Evolutionary conservation across 2,113 vertebrate genomes (phyloP), one percentile per base, ranked within the genome.

Genomic region (Camelus dromedarius): DNA sequence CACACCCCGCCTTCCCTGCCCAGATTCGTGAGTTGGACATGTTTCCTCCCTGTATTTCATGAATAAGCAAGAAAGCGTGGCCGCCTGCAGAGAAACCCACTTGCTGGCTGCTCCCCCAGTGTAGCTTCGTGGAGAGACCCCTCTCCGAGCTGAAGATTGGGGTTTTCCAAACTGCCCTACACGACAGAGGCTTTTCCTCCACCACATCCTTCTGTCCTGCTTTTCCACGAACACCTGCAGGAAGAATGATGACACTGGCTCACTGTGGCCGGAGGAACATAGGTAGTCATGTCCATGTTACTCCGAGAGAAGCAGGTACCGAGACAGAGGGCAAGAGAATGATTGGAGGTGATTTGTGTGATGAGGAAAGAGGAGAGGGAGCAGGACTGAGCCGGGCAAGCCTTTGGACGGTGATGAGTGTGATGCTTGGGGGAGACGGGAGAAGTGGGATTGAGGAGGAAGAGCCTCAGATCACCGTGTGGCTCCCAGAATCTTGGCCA

Each of bases 391-490:
- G 46, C 84, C 69, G 52, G 52, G 60, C 6, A 38, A 64, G 70
- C 42, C 20, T 42, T 58, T 50, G 5, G 62, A 15, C 15, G 38
- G 9, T 14, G 67, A 42, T 18, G 56, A 73, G 52, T 28, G 32
- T 2, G 15, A 38, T 14, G 1, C 58, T 12, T 1, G 12, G 66
- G 35, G 60, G 9, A 70, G 38, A 48, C 0, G 4, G 58, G 18
- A 60, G 62, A 48, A 28, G 24, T 10, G 3, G 1, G 20, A 0
- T 24, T 10, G 54, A 54, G 52, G 2, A 28, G 48, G 28, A 30
- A 58, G 30, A 13, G 0, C 1, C 0, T 26, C 30, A 8, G 58
- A 2, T 9, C 8, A 1, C 62, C 48, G 15, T 0, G 11, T 35
- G 8, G 20, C 54, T 64, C 67, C 7, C 67, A 58, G 50, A 28